These are phyloP conservation scores for Cinara cedri DNA, from an alignment of 2,888 invertebrate genomes.

Conservation along the genomic window DNA sequence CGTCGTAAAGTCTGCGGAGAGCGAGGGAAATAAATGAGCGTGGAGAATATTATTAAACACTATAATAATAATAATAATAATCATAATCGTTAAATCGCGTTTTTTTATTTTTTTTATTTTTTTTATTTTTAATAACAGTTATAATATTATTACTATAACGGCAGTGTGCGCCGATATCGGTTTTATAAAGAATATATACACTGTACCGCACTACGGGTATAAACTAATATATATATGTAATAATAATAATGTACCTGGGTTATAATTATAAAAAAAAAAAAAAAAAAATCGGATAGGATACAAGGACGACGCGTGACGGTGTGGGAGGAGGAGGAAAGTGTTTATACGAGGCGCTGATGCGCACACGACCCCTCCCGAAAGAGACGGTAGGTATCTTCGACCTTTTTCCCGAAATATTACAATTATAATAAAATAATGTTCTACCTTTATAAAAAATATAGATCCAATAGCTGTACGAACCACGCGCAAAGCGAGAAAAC, in stretches of 20 bases:
- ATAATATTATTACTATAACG: constrained; percentile 28
- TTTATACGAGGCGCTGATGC: constrained; percentile 2
- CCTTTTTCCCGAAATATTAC: constrained; percentile 10
- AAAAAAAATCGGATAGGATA: constrained; percentile 1
- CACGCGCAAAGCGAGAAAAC: too few species aligned
- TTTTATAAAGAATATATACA: constrained; percentile 7
- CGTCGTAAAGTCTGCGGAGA: background rate
- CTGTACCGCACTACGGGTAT: background rate
- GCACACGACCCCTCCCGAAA: constrained; percentile 6
- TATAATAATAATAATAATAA: constrained; percentile 32
- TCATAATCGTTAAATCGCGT: constrained; percentile 48
- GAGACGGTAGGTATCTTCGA: constrained; percentile 1
- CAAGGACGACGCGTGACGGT: constrained; percentile 28
- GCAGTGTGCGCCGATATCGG: constrained; percentile 34
- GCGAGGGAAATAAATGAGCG: background rate
- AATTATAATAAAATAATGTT: too few species aligned
- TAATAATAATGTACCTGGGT: background rate
- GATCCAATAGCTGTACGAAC: too few species aligned
- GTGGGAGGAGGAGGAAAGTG: constrained; percentile 50
- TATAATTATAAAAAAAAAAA: constrained; percentile 48
- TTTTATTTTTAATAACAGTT: constrained; percentile 47
- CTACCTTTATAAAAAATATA: too few species aligned
- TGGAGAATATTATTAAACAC: constrained; percentile 23
- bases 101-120: constrained; percentile 32
- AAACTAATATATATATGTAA: background rate